Conservation (phyloP, 2,113 vertebrate species). For the Gasterosteus nipponicus region DNA sequence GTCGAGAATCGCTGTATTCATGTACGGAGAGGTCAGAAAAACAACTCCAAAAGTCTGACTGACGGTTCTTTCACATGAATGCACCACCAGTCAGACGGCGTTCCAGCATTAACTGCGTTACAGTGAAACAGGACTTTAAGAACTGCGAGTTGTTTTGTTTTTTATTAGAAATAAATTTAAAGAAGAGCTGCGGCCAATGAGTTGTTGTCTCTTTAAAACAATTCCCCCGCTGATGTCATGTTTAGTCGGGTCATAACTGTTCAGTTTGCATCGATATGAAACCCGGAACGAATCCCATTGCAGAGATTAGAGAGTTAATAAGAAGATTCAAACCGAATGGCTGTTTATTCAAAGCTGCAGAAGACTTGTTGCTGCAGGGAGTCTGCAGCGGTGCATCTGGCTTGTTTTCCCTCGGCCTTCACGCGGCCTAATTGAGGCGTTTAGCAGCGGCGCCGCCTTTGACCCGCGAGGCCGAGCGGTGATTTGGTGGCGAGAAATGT, state of each 20-base stretch:
- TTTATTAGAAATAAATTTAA: not conserved
- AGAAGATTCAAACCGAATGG: too few species aligned
- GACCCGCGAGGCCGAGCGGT: conserved; percentile 47
- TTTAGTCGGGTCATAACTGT: not conserved
- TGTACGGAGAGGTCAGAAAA: not conserved
- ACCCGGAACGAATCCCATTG: not conserved
- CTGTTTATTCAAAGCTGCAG: too few species aligned
- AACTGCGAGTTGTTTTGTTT: not conserved
- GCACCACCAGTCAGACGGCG: not conserved
- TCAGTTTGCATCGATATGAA: not conserved
- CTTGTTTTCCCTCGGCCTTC: conserved; percentile 1
- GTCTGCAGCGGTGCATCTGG: not conserved
- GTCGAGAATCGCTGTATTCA: not conserved
- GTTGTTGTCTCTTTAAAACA: not conserved
- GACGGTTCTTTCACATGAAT: not conserved
- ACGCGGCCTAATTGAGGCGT: conserved; percentile 11
- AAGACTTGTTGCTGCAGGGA: not conserved
- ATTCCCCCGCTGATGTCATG: not conserved
- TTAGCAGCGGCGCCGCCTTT: conserved; percentile 6
- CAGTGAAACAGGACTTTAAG: not conserved
- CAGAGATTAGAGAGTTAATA: too few species aligned
- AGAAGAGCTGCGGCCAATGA: not conserved
- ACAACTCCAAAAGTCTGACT: not conserved
- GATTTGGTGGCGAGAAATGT: conserved; percentile 50
- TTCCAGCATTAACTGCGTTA: not conserved